phyloP scores from a whole-genome alignment of 2,888 invertebrate genomes.

The Acleris emargana region DNA sequence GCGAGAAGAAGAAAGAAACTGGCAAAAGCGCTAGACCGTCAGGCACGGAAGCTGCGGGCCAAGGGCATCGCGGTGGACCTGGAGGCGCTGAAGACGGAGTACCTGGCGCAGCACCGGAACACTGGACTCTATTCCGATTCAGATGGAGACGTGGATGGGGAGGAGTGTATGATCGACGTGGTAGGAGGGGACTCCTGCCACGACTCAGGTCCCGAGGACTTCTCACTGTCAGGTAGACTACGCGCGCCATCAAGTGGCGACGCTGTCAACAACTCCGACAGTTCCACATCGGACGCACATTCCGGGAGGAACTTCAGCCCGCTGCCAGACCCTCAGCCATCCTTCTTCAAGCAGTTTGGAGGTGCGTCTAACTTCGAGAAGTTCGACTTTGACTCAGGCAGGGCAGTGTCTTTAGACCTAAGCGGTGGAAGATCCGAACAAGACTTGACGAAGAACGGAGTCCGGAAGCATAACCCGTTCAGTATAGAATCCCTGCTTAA shows the following conservation, averaged over 20 bases:
- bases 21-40: constrained; percentile 95
- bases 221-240: constrained; percentile 83
- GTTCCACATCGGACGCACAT: constrained; percentile 78
- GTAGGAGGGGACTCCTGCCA: constrained; percentile 92
- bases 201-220: constrained; percentile 86
- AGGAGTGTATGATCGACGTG: constrained; percentile 91
- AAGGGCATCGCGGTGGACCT: constrained; percentile 95
- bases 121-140: constrained; percentile 85
- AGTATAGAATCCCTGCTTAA: constrained; percentile 95
- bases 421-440: constrained; percentile 74
- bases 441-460: constrained; percentile 80
- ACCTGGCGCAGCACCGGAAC: constrained; percentile 90
- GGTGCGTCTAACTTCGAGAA: constrained; percentile 72
- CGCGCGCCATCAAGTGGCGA: constrained; percentile 84
- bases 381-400: constrained; percentile 78
- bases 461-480: constrained; percentile 91
- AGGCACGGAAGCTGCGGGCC: constrained; percentile 95
- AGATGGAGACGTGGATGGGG: constrained; percentile 84
- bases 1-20: constrained; percentile 95
- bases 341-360: constrained; percentile 75
- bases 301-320: constrained; percentile 77
- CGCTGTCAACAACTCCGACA: constrained; percentile 84
- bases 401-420: constrained; percentile 79
- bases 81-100: constrained; percentile 92
- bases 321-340: constrained; percentile 73